phyloP scores from a whole-genome alignment of 1,140 invertebrate species.

The Drosophila kikkawai region DNA sequence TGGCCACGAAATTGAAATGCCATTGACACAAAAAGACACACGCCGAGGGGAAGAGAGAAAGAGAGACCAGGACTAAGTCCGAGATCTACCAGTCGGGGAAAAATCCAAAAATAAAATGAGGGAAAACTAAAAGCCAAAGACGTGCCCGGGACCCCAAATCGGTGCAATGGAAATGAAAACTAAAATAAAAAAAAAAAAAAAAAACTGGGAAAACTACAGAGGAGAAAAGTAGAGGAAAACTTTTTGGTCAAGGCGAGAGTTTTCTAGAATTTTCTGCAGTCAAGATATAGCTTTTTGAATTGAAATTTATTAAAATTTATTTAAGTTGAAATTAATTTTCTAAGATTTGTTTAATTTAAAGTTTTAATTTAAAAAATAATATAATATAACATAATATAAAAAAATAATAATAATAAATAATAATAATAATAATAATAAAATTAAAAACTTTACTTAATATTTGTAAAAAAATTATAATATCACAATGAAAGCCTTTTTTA shows the following conservation, averaged over 20 bases:
- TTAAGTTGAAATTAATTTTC: too few relatives aligned
- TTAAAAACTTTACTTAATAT: too few relatives aligned
- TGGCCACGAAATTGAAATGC: constrained; percentile 52
- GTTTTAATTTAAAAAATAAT: too few relatives aligned
- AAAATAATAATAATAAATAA: too few relatives aligned
- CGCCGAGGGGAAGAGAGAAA: neutral
- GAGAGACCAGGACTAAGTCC: neutral
- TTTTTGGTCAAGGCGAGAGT: neutral
- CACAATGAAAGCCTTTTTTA: too few relatives aligned
- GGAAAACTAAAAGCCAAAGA: constrained; percentile 11
- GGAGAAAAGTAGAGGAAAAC: neutral
- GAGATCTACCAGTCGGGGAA: neutral
- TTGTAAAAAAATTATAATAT: too few relatives aligned
- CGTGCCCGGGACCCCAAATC: constrained; percentile 39
- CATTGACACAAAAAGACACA: constrained; percentile 42
- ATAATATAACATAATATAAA: too few relatives aligned
- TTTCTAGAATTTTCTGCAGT: neutral
- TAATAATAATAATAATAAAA: too few relatives aligned
- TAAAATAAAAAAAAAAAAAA: neutral
- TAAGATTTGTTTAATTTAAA: too few relatives aligned
- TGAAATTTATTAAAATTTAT: neutral
- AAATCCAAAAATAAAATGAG: neutral
- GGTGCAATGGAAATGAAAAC: constrained; percentile 27
- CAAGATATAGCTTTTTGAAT: neutral
- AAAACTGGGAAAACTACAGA: neutral